Evolutionary conservation across 2,888 invertebrate species (phyloP).

Genomic region (Melieria omissa): DNA sequence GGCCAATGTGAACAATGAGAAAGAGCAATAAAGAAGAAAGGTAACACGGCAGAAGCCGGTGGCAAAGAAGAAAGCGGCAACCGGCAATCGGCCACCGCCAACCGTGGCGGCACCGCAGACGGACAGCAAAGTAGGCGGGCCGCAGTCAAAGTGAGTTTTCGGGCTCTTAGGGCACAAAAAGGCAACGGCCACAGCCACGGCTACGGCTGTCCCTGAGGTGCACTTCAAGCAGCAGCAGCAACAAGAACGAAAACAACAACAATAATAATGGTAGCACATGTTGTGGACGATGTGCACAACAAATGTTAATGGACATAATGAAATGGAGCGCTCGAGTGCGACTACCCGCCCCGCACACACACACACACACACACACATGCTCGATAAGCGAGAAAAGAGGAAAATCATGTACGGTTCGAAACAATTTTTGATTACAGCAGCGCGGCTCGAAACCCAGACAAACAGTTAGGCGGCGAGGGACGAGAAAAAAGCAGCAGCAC

Average conservation of each 20-base stretch:
- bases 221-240: slow-evolving; percentile 22
- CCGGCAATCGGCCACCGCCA: too few relatives aligned
- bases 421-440: slow-evolving; percentile 23
- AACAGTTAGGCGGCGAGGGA: too few relatives aligned
- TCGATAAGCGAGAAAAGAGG: not conserved
- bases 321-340: slow-evolving; percentile 15
- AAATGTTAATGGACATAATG: slow-evolving; percentile 15
- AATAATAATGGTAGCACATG: slow-evolving; percentile 2
- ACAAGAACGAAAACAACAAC: not conserved
- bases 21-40: slow-evolving; percentile 35
- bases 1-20: too few relatives aligned
- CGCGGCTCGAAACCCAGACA: not conserved
- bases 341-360: too few relatives aligned
- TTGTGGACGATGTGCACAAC: not conserved
- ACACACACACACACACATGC: too few relatives aligned
- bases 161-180: slow-evolving; percentile 14
- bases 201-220: slow-evolving; percentile 24
- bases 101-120: slow-evolving; percentile 22
- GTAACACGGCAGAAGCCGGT: slow-evolving; percentile 10
- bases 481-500: not conserved
- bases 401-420: slow-evolving; percentile 21
- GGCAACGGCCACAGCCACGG: slow-evolving; percentile 31
- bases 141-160: too few relatives aligned
- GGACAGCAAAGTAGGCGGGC: not conserved
- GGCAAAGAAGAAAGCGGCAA: slow-evolving; percentile 8